Percentiles rank a stretch among this genome's conserved stretches.
phyloP scores from a whole-genome alignment of 2,888 invertebrate species.

The Opisthograptis luteolata region DNA sequence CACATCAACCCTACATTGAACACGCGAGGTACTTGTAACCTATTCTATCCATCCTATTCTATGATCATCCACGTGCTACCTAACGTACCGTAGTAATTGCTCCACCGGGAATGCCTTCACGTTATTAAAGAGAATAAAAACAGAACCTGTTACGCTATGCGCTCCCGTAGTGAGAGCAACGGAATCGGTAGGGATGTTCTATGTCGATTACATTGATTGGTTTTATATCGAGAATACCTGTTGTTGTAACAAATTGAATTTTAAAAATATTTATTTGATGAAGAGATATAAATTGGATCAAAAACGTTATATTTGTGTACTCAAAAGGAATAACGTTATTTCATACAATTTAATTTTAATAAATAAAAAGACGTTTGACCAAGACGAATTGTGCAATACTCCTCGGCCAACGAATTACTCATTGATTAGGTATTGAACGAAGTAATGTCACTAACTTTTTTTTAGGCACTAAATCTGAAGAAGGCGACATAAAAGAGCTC shows the following conservation, averaged over 20 bases:
- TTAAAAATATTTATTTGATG: neutral
- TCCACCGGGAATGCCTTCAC: slow-evolving; percentile 62
- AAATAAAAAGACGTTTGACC: no score
- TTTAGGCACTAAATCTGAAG: no score
- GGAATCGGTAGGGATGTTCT: slow-evolving; percentile 40
- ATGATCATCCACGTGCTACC: slow-evolving; percentile 35
- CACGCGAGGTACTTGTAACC: slow-evolving; percentile 4
- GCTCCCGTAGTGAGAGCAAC: slow-evolving; percentile 69
- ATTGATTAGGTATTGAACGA: no score
- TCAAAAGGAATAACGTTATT: neutral
- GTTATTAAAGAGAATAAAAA: slow-evolving; percentile 73
- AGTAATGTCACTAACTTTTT: no score
- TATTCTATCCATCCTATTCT: slow-evolving; percentile 25
- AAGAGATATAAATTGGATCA: no score
- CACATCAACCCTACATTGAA: neutral
- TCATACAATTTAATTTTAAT: neutral
- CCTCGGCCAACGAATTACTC: no score
- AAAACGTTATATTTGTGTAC: no score
- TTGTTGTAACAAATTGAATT: no score
- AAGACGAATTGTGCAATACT: no score
- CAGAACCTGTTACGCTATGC: slow-evolving; percentile 73
- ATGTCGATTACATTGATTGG: neutral
- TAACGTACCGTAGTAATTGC: slow-evolving; percentile 64
- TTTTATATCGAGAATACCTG: slow-evolving; percentile 7
- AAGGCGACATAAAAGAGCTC: no score